A percentile compares a stretch with the other conserved stretches of the same genome.
phyloP scores from a whole-genome alignment of 2,888 invertebrate species.

The Cantharis flavilabris region DNA sequence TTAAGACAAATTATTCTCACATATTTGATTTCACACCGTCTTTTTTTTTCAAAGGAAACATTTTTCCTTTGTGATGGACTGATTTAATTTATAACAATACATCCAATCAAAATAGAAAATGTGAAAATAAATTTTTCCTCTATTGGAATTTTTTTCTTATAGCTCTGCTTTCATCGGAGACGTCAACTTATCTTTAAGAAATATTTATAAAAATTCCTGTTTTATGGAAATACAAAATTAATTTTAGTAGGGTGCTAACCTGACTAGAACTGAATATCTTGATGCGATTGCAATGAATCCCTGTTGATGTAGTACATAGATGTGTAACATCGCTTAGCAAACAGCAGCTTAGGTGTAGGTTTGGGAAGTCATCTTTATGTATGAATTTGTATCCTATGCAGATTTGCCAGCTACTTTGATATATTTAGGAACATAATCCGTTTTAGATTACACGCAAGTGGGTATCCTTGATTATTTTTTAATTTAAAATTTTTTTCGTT shows the following conservation, averaged over 20 bases:
- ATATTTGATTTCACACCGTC: not conserved
- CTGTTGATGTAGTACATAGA: not conserved
- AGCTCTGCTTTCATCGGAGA: too few species aligned
- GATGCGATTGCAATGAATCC: not conserved
- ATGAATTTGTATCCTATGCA: not conserved
- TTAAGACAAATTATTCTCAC: not conserved
- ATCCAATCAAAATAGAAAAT: not conserved
- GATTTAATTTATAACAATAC: not conserved
- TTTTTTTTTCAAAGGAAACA: not conserved
- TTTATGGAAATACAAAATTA: too few species aligned
- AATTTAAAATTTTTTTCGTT: not conserved
- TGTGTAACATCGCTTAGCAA: not conserved
- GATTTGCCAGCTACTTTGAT: not conserved
- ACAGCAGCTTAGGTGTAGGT: not conserved
- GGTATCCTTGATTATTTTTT: not conserved
- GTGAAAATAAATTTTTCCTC: not conserved
- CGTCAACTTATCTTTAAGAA: too few species aligned
- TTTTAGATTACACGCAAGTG: not conserved
- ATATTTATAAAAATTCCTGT: too few species aligned
- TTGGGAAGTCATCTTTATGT: not conserved
- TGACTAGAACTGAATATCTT: too few species aligned
- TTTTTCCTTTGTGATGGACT: not conserved
- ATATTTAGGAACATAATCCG: not conserved
- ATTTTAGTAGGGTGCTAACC: too few species aligned
- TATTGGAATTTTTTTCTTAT: not conserved